phyloP scores from a whole-genome alignment of 1,140 invertebrate species.

The Drosophila trapezifrons region DNA sequence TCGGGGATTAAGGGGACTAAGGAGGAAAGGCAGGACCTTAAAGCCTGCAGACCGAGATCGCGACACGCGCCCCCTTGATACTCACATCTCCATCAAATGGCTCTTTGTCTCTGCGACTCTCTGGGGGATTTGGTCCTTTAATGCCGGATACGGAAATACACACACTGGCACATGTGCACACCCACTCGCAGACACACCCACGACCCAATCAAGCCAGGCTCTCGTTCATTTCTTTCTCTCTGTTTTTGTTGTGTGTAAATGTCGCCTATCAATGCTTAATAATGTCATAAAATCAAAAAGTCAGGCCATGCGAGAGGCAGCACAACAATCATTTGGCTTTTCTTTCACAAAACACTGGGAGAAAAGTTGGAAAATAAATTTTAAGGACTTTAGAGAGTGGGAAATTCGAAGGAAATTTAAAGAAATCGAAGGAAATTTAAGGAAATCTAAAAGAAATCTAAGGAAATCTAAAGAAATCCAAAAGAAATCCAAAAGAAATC shows the following conservation, averaged over 20 bases:
- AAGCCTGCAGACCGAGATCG: conserved; percentile 11
- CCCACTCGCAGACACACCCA: conserved; percentile 3
- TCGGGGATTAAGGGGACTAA: no score
- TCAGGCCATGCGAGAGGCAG: conserved; percentile 11
- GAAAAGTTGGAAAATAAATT: background rate
- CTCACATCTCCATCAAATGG: conserved; percentile 26
- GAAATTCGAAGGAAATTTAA: no score
- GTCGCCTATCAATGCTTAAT: conserved; percentile 70
- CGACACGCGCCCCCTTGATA: background rate
- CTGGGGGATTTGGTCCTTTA: conserved; percentile 29
- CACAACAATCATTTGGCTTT: conserved; percentile 35
- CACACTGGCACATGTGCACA: background rate
- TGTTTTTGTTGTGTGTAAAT: conserved; percentile 31
- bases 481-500: no score
- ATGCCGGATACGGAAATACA: conserved; percentile 39
- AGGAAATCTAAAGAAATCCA: no score
- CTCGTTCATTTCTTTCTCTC: background rate
- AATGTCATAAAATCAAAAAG: conserved; percentile 67
- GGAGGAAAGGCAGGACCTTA: background rate
- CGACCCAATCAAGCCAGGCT: conserved; percentile 34
- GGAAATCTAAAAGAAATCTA: no score
- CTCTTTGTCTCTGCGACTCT: conserved; percentile 29
- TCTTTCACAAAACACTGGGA: background rate
- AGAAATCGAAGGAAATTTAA: no score
- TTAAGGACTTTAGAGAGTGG: no score